Conservation (phyloP, 2,797 vertebrate species). For the Acanthis flammea region DNA sequence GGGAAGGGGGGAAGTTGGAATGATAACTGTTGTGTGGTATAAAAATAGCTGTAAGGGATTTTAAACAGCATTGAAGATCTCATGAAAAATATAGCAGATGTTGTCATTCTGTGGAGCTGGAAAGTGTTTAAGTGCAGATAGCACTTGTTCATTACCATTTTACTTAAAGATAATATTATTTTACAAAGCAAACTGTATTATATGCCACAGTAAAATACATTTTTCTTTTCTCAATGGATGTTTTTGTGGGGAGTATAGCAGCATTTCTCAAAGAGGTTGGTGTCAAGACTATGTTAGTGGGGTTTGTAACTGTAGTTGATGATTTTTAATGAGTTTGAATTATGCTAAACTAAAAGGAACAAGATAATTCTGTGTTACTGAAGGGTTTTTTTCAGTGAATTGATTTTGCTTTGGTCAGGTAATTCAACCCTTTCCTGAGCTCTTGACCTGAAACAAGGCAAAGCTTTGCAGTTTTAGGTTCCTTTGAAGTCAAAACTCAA, state of each 20-base stretch:
- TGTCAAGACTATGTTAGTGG: not conserved
- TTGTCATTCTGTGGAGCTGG: not conserved
- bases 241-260: not conserved
- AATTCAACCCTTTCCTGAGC: not conserved
- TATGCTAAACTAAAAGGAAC: not conserved
- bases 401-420: not conserved
- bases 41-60: not conserved
- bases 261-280: not conserved
- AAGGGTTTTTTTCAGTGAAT: not conserved
- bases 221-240: not conserved
- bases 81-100: not conserved
- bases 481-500: constrained; percentile 33
- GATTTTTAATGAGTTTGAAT: not conserved
- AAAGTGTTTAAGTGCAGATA: not conserved
- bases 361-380: not conserved
- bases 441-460: constrained; percentile 6
- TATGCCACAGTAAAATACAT: not conserved
- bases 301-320: not conserved
- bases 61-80: not conserved
- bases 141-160: not conserved
- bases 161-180: not conserved
- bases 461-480: not conserved
- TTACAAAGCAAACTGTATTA: not conserved
- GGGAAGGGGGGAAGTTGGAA: not conserved
- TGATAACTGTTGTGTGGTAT: not conserved